These are phyloP conservation scores for Papilio gigon DNA, from an alignment of 2,888 invertebrate species.

Conservation along the genomic window DNA sequence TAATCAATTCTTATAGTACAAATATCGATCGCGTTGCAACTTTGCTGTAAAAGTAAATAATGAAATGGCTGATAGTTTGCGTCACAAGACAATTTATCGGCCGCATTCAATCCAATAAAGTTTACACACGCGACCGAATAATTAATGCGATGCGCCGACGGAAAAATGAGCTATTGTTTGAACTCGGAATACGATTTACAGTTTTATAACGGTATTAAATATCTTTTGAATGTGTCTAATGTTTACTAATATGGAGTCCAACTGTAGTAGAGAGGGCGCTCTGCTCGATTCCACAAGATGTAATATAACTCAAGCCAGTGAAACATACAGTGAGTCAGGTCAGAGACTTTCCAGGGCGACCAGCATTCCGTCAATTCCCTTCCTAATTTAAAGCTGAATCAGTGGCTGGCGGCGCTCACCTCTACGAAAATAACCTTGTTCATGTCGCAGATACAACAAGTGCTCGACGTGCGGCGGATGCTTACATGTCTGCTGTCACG, in stretches of 20 bases:
- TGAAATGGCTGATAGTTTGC: slow-evolving; percentile 27
- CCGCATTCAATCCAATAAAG: slow-evolving; percentile 35
- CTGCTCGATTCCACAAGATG: neutral
- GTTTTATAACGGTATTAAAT: neutral
- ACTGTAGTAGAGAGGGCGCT: neutral
- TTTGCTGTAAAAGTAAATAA: slow-evolving; percentile 30
- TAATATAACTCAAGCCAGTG: neutral
- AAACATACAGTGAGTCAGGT: slow-evolving; percentile 1
- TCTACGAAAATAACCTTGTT: slow-evolving; percentile 57
- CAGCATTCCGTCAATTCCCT: slow-evolving; percentile 24
- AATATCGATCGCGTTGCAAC: slow-evolving; percentile 1
- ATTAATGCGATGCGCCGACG: slow-evolving; percentile 24
- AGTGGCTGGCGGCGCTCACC: slow-evolving; percentile 1
- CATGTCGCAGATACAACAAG: slow-evolving; percentile 50
- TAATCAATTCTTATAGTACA: neutral
- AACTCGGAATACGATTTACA: neutral
- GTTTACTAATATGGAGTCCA: neutral
- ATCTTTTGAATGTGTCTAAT: neutral
- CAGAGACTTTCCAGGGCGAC: neutral
- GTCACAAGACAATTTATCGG: slow-evolving; percentile 34
- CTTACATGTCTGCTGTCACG: slow-evolving; percentile 70
- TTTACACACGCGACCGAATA: slow-evolving; percentile 35
- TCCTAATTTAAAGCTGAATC: slow-evolving; percentile 21
- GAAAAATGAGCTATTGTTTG: slow-evolving; percentile 26
- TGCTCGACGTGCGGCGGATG: slow-evolving; percentile 63